phyloP scores from a whole-genome alignment of 2,888 invertebrate species.

The Dyspetes luteomarginatus region DNA sequence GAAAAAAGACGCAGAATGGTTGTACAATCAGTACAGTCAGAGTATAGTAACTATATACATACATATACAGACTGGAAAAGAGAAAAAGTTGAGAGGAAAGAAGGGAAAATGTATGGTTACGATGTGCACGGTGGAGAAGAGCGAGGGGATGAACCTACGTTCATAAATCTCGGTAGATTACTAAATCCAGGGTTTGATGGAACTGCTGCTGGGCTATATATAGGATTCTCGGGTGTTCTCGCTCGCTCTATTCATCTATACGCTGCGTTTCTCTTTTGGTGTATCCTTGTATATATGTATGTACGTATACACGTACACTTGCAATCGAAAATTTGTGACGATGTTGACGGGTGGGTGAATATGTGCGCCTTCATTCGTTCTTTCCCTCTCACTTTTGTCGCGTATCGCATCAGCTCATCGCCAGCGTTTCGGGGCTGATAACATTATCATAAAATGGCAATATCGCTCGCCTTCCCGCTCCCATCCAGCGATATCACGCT shows the following conservation, averaged over 20 bases:
- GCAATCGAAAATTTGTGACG: conserved; percentile 24
- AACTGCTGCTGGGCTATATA: conserved; percentile 73
- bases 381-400: conserved; percentile 67
- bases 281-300: conserved; percentile 46
- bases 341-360: conserved; percentile 59
- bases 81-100: conserved; percentile 55
- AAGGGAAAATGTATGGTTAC: conserved; percentile 61
- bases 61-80: conserved; percentile 5
- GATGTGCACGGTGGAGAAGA: conserved; percentile 63
- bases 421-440: conserved; percentile 82
- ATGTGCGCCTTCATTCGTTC: conserved; percentile 56
- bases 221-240: conserved; percentile 7
- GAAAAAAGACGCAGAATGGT: conserved; percentile 28
- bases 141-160: conserved; percentile 79
- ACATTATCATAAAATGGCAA: conserved; percentile 84
- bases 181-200: conserved; percentile 83
- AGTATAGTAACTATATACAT: conserved; percentile 24
- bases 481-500: conserved; percentile 39
- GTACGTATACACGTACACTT: conserved; percentile 37
- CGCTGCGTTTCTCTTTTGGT: conserved; percentile 3
- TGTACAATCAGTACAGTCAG: conserved; percentile 56
- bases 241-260: conserved; percentile 42
- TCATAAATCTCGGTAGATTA: conserved; percentile 83
- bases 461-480: conserved; percentile 75
- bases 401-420: conserved; percentile 81